phyloP scores from a whole-genome alignment of 2,797 vertebrate species.

The Gymnodraco acuticeps region DNA sequence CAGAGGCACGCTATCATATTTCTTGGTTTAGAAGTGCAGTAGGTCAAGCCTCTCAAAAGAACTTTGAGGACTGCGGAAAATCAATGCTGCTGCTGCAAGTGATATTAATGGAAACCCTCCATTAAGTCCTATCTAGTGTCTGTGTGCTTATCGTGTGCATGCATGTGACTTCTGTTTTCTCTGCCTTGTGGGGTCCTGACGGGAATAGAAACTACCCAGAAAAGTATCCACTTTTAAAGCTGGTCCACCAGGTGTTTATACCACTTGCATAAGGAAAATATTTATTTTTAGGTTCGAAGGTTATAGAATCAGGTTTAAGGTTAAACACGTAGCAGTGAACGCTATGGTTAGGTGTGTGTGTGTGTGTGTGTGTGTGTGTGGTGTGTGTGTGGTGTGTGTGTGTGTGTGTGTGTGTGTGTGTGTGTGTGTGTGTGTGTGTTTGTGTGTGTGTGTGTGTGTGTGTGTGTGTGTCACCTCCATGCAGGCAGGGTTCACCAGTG shows the following conservation, averaged over 20 bases:
- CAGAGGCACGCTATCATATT: slow-evolving; percentile 67
- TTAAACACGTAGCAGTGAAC: slow-evolving; percentile 17
- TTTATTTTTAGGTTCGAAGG: slow-evolving; percentile 52
- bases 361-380: too few relatives aligned
- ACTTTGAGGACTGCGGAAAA: slow-evolving; percentile 64
- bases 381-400: too few relatives aligned
- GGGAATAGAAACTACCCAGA: slow-evolving; percentile 63
- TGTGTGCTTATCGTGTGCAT: slow-evolving; percentile 13
- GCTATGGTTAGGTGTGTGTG: slow-evolving; percentile 1
- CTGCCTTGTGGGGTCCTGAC: slow-evolving; percentile 55
- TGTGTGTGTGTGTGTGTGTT: too few relatives aligned
- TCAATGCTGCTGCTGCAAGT: slow-evolving; percentile 53
- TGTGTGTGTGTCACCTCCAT: slow-evolving; percentile 26
- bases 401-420: too few relatives aligned
- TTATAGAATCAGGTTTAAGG: slow-evolving; percentile 37
- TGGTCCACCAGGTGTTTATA: slow-evolving; percentile 48
- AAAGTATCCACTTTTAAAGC: slow-evolving; percentile 43
- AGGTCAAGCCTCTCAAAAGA: slow-evolving; percentile 67
- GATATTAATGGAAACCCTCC: slow-evolving; percentile 69
- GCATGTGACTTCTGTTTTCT: slow-evolving; percentile 50
- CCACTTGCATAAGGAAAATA: slow-evolving; percentile 35
- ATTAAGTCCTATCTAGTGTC: slow-evolving; percentile 53
- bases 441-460: too few relatives aligned
- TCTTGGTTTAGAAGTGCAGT: slow-evolving; percentile 74
- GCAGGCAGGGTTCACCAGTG: slow-evolving; percentile 46